Conservation (phyloP, 1,140 invertebrate genomes). For the Drosophila pseudoananassae region DNA sequence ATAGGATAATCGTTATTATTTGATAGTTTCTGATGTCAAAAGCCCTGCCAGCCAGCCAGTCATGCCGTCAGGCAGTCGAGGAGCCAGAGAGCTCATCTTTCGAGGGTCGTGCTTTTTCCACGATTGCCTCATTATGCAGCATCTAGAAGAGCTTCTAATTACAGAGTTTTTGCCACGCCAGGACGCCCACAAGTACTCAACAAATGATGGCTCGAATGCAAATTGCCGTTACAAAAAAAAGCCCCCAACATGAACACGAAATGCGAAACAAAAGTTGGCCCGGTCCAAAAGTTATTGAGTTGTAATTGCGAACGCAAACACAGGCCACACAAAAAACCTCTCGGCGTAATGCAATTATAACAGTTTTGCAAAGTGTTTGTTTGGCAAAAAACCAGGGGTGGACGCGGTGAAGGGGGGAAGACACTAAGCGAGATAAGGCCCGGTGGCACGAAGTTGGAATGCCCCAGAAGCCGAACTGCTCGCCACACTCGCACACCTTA, state of each 20-base stretch:
- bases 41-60: conserved; percentile 40
- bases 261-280: conserved; percentile 60
- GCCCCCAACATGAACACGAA: conserved; percentile 13
- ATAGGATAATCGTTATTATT: conserved; percentile 83
- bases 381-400: conserved; percentile 8
- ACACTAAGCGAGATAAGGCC: conserved; percentile 2
- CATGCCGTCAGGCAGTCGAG: background rate
- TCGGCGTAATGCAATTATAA: conserved; percentile 73
- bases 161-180: conserved; percentile 44
- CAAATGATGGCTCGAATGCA: conserved; percentile 30
- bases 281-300: conserved; percentile 70
- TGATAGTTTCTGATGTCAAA: conserved; percentile 81
- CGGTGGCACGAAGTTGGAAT: background rate
- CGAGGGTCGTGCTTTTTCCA: conserved; percentile 28
- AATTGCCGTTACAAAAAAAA: conserved; percentile 12
- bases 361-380: conserved; percentile 37
- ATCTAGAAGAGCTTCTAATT: conserved; percentile 55
- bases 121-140: conserved; percentile 37
- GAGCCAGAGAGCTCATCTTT: conserved; percentile 44
- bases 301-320: conserved; percentile 73
- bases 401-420: background rate
- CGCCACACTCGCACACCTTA: conserved; percentile 5
- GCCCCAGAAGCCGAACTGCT: background rate
- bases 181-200: conserved; percentile 45
- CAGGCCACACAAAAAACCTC: conserved; percentile 53